phyloP scores from a whole-genome alignment of 2,888 invertebrate genomes.

The Neocrepidodera transversa region DNA sequence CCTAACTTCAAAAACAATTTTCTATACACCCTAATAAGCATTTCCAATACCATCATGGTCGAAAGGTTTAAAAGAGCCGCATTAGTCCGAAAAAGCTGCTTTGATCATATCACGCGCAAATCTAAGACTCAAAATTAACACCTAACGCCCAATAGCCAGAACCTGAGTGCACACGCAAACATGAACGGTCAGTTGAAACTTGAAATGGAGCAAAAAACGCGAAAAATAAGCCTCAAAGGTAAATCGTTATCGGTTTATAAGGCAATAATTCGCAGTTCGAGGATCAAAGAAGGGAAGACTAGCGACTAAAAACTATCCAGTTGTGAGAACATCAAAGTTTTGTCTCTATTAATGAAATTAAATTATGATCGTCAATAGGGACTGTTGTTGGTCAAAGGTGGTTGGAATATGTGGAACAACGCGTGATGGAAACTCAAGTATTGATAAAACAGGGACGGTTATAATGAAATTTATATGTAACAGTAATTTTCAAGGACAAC shows the following conservation, averaged over 20 bases:
- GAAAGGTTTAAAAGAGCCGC: neutral
- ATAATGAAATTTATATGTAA: too few species aligned
- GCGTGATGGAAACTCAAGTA: conserved; percentile 13
- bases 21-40: conserved; percentile 30
- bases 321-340: conserved; percentile 35
- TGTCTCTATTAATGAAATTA: conserved; percentile 31
- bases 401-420: conserved; percentile 19
- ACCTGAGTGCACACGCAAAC: conserved; percentile 16
- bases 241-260: conserved; percentile 7
- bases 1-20: conserved; percentile 28
- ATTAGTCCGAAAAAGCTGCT: conserved; percentile 10
- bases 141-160: conserved; percentile 10
- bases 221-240: conserved; percentile 6
- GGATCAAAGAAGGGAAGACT: conserved; percentile 31
- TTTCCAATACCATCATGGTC: conserved; percentile 15
- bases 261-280: conserved; percentile 18
- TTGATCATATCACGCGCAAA: conserved; percentile 23
- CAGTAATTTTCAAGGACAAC: too few species aligned
- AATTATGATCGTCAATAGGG: conserved; percentile 18
- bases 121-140: conserved; percentile 18
- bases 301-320: conserved; percentile 28
- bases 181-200: conserved; percentile 14
- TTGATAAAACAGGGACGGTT: neutral
- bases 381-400: conserved; percentile 31
- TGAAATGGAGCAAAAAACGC: conserved; percentile 5